Percentiles rank a stretch among this genome's conserved stretches.
Evolutionary conservation across 2,888 invertebrate genomes (phyloP).

Genomic region (Arrhopalites spinosus): DNA sequence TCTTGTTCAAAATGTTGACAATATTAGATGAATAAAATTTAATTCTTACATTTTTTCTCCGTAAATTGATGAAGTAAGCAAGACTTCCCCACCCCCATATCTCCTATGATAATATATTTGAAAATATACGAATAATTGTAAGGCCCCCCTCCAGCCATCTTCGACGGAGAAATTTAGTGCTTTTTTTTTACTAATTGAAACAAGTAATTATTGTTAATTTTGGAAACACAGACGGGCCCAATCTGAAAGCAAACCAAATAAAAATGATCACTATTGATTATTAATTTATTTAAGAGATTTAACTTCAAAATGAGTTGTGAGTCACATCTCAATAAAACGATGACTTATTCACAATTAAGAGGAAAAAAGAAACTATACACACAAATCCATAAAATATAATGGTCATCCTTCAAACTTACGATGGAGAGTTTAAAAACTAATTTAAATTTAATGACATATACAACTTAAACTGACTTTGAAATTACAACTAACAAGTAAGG

Average conservation of each 20-base stretch:
- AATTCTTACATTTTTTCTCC: slow-evolving; percentile 98
- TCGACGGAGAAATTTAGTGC: neutral
- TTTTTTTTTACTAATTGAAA: neutral
- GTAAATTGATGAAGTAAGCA: slow-evolving; percentile 99
- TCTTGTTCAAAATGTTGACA: too few relatives aligned
- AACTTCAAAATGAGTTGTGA: neutral
- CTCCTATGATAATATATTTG: slow-evolving; percentile 99
- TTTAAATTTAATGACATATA: too few relatives aligned
- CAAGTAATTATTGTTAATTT: neutral
- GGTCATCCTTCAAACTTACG: too few relatives aligned
- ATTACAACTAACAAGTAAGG: too few relatives aligned
- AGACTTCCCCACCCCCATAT: slow-evolving; percentile 99
- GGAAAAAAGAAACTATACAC: too few relatives aligned
- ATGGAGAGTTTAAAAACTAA: too few relatives aligned
- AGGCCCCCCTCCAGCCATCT: slow-evolving; percentile 72
- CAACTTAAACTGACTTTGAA: too few relatives aligned
- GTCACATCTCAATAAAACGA: too few relatives aligned
- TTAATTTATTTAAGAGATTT: neutral
- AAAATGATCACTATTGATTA: neutral
- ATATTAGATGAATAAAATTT: too few relatives aligned
- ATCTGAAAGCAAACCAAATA: slow-evolving; percentile 1
- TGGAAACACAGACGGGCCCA: neutral
- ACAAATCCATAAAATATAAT: too few relatives aligned
- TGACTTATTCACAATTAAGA: too few relatives aligned
- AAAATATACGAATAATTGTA: slow-evolving; percentile 99